Evolutionary conservation across 2,797 vertebrate genomes (phyloP).

Genomic region (Tragopan temminckii): DNA sequence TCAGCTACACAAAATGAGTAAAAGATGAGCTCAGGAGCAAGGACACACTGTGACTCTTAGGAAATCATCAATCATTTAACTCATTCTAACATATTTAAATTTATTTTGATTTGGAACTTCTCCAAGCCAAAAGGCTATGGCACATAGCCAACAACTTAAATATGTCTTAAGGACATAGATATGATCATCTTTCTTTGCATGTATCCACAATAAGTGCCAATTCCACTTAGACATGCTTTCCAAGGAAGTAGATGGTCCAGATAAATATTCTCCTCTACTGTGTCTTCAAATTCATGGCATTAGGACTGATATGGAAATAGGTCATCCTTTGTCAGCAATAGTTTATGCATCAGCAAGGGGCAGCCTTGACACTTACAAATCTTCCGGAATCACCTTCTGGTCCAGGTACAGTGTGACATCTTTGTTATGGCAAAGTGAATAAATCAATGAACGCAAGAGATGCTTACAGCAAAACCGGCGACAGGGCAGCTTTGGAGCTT

Average conservation of each 20-base stretch:
- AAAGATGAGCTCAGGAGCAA: neutral
- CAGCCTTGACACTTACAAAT: neutral
- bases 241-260: neutral
- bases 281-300: neutral
- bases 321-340: neutral
- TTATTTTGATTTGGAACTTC: constrained; percentile 20
- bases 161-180: neutral
- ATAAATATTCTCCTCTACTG: neutral
- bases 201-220: neutral
- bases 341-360: neutral
- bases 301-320: neutral
- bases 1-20: neutral
- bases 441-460: neutral
- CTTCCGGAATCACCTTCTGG: neutral
- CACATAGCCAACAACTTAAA: neutral
- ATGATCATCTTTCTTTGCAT: neutral
- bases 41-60: neutral
- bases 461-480: neutral
- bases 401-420: neutral
- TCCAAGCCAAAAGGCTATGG: constrained; percentile 12
- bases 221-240: neutral
- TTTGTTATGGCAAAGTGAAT: neutral
- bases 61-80: neutral
- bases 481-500: neutral
- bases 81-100: neutral